These are phyloP conservation scores for Microplitis demolitor DNA, from an alignment of 1,140 invertebrate species.

Conservation along the genomic window DNA sequence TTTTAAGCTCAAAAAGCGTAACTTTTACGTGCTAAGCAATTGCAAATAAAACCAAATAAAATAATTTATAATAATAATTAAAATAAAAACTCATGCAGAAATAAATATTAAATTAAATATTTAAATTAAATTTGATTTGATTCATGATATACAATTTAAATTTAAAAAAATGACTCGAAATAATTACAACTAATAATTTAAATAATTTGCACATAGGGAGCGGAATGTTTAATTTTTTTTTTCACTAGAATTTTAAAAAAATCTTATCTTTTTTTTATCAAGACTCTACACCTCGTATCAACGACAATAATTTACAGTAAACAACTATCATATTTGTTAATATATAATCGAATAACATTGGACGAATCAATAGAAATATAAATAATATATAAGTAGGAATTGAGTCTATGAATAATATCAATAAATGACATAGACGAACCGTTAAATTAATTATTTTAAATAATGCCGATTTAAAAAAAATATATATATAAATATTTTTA, in stretches of 20 bases:
- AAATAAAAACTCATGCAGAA: constrained; percentile 10
- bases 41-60: neutral
- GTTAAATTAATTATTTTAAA: neutral
- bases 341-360: constrained; percentile 10
- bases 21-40: neutral
- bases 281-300: constrained; percentile 28
- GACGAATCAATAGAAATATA: constrained; percentile 9
- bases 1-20: neutral
- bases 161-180: constrained; percentile 12
- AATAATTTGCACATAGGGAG: constrained; percentile 54
- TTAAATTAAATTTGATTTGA: neutral
- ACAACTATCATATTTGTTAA: constrained; percentile 18
- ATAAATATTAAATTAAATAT: neutral
- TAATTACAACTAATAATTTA: constrained; percentile 40
- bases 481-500: neutral
- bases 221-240: constrained; percentile 56
- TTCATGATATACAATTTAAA: neutral
- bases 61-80: neutral
- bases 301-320: constrained; percentile 52
- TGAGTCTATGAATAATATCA: neutral
- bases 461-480: constrained; percentile 11
- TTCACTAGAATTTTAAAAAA: constrained; percentile 46
- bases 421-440: neutral
- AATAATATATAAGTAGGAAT: neutral
- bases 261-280: neutral